Evolutionary conservation across 1,140 invertebrate genomes (phyloP), one percentile per base, ranked within the genome.

Genomic region (Dendroctonus ponderosae): DNA sequence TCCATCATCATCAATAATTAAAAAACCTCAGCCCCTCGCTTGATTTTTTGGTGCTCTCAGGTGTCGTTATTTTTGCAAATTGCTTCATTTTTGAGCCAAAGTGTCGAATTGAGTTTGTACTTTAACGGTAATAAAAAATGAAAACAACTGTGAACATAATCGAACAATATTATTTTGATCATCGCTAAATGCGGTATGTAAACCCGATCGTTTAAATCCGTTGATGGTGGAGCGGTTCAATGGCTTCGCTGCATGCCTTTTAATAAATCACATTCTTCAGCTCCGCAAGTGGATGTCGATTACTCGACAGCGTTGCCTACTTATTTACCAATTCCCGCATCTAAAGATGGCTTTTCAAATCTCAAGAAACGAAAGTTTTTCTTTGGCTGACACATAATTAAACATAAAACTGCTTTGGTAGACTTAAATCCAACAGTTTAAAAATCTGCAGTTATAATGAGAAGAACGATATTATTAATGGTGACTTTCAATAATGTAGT

Each of bases 241-340:
- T 68, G 67, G 67, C 62, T 64, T 40, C 49, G 44, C 42, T 68
- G 59, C 54, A 64, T 63, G 67, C 61, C 54, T 68, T 64, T 58
- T 64, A 68, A 68, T 68, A 68, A 64, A 68, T 68, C 67, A 68
- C 67, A 68, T 64, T 68, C 67, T 68, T 68, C 12, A 53, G 46
- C 61, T 62, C 61, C 52, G 67, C 67, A 68, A 68, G 67, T 68
- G 61, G 66, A 67, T 58, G 44, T 61, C 52, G 59, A 61, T 44
- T 67, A 61, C 15, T 26, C 14, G 66, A 14, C 66, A 38, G 12
- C 11, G 61, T 62, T 62, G 61, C 61, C 61, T 7, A 8, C 7
- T 44, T n/a, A 4, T 59, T 38, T n/a, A 59, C 3, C 7, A 4
- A 5, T 54, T 54, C 52, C 26, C 40, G 11, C 26, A 52, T 12